These are phyloP conservation scores for Dendrolimus pini DNA, from an alignment of 2,888 invertebrate species.

Conservation along the genomic window DNA sequence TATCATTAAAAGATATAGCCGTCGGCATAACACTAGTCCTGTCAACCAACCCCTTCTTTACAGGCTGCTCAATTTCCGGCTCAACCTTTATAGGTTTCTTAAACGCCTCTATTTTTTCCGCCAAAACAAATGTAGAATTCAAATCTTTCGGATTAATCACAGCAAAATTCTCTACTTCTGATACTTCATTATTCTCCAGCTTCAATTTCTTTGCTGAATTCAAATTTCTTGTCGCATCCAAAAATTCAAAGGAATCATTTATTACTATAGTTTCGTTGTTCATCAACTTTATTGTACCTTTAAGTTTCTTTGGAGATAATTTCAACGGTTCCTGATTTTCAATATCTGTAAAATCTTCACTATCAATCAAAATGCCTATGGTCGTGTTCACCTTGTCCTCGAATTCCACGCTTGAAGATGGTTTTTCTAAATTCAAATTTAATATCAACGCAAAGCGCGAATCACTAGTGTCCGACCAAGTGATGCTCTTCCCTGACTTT, in stretches of 20 bases:
- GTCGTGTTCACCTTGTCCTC: constrained; percentile 28
- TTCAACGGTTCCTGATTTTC: constrained; percentile 42
- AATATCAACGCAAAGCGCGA: constrained; percentile 49
- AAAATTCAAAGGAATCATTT: constrained; percentile 55
- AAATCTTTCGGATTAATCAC: constrained; percentile 49
- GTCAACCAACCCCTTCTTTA: constrained; percentile 48
- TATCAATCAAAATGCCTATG: constrained; percentile 46
- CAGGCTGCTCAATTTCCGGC: constrained; percentile 23
- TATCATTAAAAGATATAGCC: constrained; percentile 44
- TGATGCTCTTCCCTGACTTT: constrained; percentile 77
- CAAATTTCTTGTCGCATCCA: constrained; percentile 44
- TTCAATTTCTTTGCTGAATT: constrained; percentile 59
- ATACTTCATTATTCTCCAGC: constrained; percentile 28
- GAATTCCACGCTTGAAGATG: constrained; percentile 31
- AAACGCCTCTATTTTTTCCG: constrained; percentile 41
- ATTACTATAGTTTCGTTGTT: constrained; percentile 63
- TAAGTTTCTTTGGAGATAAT: constrained; percentile 42
- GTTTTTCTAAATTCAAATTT: constrained; percentile 45
- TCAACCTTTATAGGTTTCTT: constrained; percentile 35
- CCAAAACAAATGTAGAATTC: constrained; percentile 65
- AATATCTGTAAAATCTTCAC: constrained; percentile 49
- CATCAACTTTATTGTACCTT: constrained; percentile 51
- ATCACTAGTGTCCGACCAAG: constrained; percentile 73
- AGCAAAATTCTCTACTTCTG: constrained; percentile 42
- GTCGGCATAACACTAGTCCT: constrained; percentile 51